Conservation (phyloP, 30 jellyfish, hydroid and myxozoan genomes). For the Cassiopea andromeda region DNA sequence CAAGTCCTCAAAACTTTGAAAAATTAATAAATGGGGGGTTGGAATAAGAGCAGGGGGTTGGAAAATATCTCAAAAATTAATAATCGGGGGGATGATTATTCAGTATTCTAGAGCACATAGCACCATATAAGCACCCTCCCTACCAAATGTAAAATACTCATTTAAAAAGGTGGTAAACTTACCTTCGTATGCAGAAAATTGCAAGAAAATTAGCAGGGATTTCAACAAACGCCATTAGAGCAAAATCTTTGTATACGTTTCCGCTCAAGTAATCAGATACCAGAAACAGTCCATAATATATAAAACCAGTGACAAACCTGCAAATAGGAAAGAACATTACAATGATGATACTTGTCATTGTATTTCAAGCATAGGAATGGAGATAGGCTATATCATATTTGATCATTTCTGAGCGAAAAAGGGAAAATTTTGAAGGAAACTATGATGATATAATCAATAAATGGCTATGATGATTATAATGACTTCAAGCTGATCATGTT, state of each 20-base stretch:
- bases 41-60: too few relatives aligned
- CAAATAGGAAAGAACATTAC: background rate
- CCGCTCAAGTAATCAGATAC: slow-evolving; percentile 70
- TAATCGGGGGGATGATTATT: too few relatives aligned
- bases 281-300: slow-evolving; percentile 59
- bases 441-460: too few relatives aligned
- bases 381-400: too few relatives aligned
- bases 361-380: too few relatives aligned
- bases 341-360: too few relatives aligned
- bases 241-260: slow-evolving; percentile 54
- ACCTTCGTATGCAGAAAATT: slow-evolving; percentile 45
- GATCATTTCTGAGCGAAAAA: background rate
- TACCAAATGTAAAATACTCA: too few relatives aligned
- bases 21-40: too few relatives aligned
- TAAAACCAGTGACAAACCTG: slow-evolving; percentile 58
- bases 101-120: too few relatives aligned
- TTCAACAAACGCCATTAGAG: slow-evolving; percentile 47
- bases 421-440: background rate
- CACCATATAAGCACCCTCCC: too few relatives aligned
- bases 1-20: too few relatives aligned
- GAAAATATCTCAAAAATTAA: too few relatives aligned
- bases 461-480: background rate
- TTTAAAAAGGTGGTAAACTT: background rate
- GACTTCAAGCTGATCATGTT: background rate
- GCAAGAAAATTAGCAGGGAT: slow-evolving; percentile 77